Percentiles rank a stretch among this genome's conserved stretches.
Evolutionary conservation across 2,113 vertebrate species (phyloP).

Genomic region (Centrocercus urophasianus): DNA sequence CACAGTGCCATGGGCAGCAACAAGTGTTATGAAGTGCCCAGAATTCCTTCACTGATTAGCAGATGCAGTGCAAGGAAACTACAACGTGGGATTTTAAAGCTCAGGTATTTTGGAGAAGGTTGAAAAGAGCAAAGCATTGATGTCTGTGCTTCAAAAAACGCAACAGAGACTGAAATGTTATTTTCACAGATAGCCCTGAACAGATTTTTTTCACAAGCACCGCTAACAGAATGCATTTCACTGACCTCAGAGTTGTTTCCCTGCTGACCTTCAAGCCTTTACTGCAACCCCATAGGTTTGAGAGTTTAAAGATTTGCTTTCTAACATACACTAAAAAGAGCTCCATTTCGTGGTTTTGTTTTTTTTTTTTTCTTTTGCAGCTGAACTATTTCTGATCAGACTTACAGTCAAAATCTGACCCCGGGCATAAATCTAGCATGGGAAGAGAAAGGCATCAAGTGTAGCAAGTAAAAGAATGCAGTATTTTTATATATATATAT

Average conservation of each 20-base stretch:
- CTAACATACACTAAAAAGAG: not conserved
- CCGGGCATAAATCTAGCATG: not conserved
- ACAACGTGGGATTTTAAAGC: not conserved
- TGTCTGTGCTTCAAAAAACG: not conserved
- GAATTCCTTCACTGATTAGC: conserved; percentile 21
- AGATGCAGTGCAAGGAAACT: not conserved
- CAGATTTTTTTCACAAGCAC: not conserved
- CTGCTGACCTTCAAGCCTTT: not conserved
- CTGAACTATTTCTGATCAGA: conserved; percentile 9
- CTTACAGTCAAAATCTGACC: not conserved
- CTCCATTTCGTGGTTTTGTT: not conserved
- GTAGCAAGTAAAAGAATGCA: not conserved
- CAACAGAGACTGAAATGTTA: not conserved
- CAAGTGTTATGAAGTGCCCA: not conserved
- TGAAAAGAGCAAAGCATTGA: not conserved
- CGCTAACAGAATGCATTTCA: not conserved
- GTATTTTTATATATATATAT: not conserved
- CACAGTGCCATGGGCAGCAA: not conserved
- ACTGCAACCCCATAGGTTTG: not conserved
- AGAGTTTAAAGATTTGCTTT: not conserved
- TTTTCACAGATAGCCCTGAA: not conserved
- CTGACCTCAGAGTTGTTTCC: not conserved
- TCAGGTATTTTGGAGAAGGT: not conserved
- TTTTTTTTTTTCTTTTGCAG: not conserved
- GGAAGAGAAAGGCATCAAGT: not conserved